Base-by-base conservation (phyloP, 2,113 vertebrate species). In the Probosciger aterrimus region DNA sequence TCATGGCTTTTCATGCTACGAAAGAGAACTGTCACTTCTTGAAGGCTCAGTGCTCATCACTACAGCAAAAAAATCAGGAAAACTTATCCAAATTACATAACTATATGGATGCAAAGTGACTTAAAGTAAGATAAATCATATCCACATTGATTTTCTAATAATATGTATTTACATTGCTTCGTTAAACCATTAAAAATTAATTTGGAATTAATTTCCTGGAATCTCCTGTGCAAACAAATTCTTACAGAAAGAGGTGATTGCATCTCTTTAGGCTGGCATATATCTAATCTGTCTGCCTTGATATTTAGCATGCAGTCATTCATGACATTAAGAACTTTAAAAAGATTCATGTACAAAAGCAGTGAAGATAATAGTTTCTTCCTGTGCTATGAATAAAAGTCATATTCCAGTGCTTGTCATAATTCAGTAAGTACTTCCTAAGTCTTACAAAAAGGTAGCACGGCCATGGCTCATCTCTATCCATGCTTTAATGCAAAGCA, bases 201-300 rank as follows among this genome's bases (percentile, higher is more conserved):
- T 87, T 82, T 87, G 35, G 30, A 95, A 73, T 85, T 97, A 92
- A 87, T 95, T 89, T 95, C 52, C 81, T 71, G 39, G 3, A 2
- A 60, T 87, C 57, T 85, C 8, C 37, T 69, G 64, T 41, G n/a
- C 62, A 91, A 93, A 71, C 6, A 91, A 87, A 52, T 75, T 75
- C 84, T 90, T 89, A 65, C 13, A 79, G 81, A 79, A 94, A 55
- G 55, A 89, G 12, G 4, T 52, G 47, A 84, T 88, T 83, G 33
- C 60, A 86, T n/a, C 28, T 78, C 23, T 84, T 78, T 65, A 31
- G 30, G 17, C 80, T 90, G 37, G 15, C 35, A 69, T 31, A 30
- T 47, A 79, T 62, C 60, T 88, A 37, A 71, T 78, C 25, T 77
- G 18, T 83, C 82, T 84, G 57, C 25, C 59, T 68, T 50, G 59